phyloP scores from a whole-genome alignment of 1,140 invertebrate species.

The Listronotus bonariensis region DNA sequence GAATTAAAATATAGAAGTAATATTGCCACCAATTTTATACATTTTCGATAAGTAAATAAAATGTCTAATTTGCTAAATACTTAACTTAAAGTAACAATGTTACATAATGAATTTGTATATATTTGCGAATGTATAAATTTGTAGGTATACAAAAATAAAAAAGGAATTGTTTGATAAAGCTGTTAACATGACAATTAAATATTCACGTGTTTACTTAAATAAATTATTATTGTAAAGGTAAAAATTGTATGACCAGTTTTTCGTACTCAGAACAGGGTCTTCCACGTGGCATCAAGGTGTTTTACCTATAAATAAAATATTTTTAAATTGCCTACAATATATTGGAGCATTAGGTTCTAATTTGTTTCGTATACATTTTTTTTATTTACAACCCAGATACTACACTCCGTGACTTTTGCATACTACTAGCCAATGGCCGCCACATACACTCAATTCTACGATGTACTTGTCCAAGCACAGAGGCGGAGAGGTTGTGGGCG shows the following conservation, averaged over 20 bases:
- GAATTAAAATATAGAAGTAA: too few relatives aligned
- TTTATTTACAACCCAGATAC: too few relatives aligned
- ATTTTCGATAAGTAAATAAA: background rate
- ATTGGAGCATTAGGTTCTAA: too few relatives aligned
- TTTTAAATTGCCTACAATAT: too few relatives aligned
- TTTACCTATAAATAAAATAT: too few relatives aligned
- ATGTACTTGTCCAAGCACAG: too few relatives aligned
- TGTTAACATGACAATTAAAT: conserved; percentile 32
- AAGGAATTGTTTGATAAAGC: conserved; percentile 27
- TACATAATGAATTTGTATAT: background rate
- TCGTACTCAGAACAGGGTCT: background rate
- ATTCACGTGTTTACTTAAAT: conserved; percentile 32
- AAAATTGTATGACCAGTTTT: conserved; percentile 24
- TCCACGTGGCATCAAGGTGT: conserved; percentile 11
- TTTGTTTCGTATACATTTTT: too few relatives aligned
- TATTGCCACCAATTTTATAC: too few relatives aligned
- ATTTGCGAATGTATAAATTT: conserved; percentile 7
- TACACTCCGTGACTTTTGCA: too few relatives aligned
- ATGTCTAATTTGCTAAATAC: background rate
- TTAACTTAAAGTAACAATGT: background rate
- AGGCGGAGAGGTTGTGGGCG: too few relatives aligned
- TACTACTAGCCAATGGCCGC: too few relatives aligned
- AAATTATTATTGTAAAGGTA: conserved; percentile 29
- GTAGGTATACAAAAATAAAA: conserved; percentile 29
- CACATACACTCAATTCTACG: too few relatives aligned